Conservation (phyloP, 1,140 invertebrate species). For the Cardiocondyla obscurior region DNA sequence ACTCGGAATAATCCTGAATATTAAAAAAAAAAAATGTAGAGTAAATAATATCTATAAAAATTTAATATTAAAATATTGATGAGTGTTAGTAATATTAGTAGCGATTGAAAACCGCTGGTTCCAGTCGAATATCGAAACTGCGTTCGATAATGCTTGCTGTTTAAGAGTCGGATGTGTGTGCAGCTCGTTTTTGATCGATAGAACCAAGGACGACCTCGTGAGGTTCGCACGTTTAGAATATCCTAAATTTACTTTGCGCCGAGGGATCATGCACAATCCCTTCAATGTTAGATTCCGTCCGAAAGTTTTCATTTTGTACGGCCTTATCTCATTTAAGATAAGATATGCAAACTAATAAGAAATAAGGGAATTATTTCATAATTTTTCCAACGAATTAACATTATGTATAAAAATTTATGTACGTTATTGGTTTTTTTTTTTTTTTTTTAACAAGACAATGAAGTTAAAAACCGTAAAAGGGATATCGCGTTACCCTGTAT, state of each 20-base stretch:
- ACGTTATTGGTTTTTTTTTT: background rate
- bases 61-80: no score
- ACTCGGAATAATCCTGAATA: background rate
- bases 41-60: no score
- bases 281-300: background rate
- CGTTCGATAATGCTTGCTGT: constrained; percentile 26
- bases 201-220: constrained; percentile 42
- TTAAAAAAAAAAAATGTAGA: background rate
- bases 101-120: background rate
- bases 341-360: background rate
- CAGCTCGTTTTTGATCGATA: constrained; percentile 56
- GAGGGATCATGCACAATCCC: background rate
- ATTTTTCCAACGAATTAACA: background rate
- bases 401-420: constrained; percentile 11
- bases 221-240: constrained; percentile 36
- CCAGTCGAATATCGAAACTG: constrained; percentile 1
- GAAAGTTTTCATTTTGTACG: background rate
- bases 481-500: background rate
- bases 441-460: background rate
- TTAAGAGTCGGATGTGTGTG: constrained; percentile 21
- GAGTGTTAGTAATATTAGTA: no score
- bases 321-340: background rate
- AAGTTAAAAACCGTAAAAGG: background rate
- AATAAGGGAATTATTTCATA: background rate
- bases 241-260: constrained; percentile 24